phyloP scores from a whole-genome alignment of 2,113 vertebrate genomes.

The Caranx melampygus region DNA sequence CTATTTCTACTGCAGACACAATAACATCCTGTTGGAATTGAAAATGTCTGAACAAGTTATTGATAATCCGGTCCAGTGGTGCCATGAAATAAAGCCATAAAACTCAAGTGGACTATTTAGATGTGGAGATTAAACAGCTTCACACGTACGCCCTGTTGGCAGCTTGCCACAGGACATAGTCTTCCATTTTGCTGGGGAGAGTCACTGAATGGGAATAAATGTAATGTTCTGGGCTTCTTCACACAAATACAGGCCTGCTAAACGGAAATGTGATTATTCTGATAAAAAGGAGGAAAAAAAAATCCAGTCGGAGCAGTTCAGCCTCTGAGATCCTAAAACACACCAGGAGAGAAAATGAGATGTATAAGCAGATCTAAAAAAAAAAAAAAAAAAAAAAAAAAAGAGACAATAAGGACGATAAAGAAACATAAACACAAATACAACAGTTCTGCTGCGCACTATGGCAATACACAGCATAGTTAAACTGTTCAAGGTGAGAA shows the following conservation, averaged over 20 bases:
- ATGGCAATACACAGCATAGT: not conserved
- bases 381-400: not conserved
- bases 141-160: conserved; percentile 58
- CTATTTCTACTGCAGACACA: conserved; percentile 14
- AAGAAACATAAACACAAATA: not conserved
- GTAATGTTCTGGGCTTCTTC: conserved; percentile 35
- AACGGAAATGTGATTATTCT: conserved; percentile 55
- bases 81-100: conserved; percentile 36
- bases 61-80: conserved; percentile 34
- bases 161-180: conserved; percentile 57
- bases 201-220: conserved; percentile 42
- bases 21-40: not conserved
- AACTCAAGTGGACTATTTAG: conserved; percentile 45
- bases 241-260: conserved; percentile 25
- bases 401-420: not conserved
- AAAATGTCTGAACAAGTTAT: conserved; percentile 18
- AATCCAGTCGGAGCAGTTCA: not conserved
- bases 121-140: conserved; percentile 52
- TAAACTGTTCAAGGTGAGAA: not conserved
- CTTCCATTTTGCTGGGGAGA: conserved; percentile 47
- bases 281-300: conserved; percentile 12
- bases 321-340: conserved; percentile 16
- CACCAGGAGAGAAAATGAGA: not conserved
- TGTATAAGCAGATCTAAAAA: no score
- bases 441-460: not conserved